Evolutionary conservation across 2,113 vertebrate genomes (phyloP), one percentile per base, ranked within the genome.

Genomic region (Nanorana parkeri): DNA sequence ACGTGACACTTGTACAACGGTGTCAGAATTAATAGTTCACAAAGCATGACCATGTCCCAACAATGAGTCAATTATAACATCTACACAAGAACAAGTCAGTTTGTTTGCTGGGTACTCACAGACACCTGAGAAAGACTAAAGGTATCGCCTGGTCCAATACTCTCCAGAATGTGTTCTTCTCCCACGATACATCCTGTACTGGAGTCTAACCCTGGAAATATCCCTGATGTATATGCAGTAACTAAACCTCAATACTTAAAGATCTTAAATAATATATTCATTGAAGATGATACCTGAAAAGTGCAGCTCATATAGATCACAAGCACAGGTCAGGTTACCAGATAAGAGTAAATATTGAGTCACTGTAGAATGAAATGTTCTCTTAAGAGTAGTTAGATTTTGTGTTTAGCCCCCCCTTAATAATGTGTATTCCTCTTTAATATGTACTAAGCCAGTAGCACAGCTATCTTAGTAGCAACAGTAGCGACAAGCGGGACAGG

Each of bases 261-360:
- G 36, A 47, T n/a, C 60, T 73, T 81, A 21, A 81, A 81, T 81
- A 81, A 81, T 81, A 63, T 11, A 81, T 55, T 10, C 24, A n/a
- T 29, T 54, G 24, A 19, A 64, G 23, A 29, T 52, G 78, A 81
- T 47, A 81, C 68, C 79, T 55, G 20, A 47, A 80, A 24, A 21
- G n/a, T 51, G 32, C 61, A 24, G 17, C 28, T 69, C 54, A 69
- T 54, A 73, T 61, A 21, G 60, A 21, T 41, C 56, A 81, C 19
- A 29, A 66, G 24, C 16, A n/a, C 51, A 72, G 68, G 36, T 72
- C 67, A 17, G 56, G 21, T 80, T 80, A 63, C 73, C 10, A 13
- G 71, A 32, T 72, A 28, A 72, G 24, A 17, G 2, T 26, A 58
- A 73, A 23, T 54, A 73, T 58, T 72, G n/a, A 29, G 11, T 32